Evolutionary conservation across 2,113 vertebrate species (phyloP).

Genomic region (Zosterops pallidus): DNA sequence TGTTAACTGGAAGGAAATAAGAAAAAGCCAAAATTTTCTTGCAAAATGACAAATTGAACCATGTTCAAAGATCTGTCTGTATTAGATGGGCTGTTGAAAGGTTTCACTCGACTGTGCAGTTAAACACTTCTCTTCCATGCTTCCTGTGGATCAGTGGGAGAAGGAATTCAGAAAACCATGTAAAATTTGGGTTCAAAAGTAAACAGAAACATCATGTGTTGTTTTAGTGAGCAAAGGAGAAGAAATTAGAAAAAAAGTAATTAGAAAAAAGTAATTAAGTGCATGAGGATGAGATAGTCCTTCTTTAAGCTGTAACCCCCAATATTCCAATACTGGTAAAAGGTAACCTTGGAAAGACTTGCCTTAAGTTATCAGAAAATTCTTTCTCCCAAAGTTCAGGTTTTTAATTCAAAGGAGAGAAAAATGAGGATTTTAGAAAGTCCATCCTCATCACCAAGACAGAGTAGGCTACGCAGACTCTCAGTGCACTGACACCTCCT

Average conservation of each 20-base stretch:
- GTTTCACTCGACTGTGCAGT: not conserved
- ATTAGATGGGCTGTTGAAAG: not conserved
- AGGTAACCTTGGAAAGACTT: not conserved
- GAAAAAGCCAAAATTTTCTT: not conserved
- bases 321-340: not conserved
- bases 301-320: not conserved
- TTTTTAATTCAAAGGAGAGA: not conserved
- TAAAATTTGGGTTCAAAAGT: not conserved
- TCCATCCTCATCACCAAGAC: not conserved
- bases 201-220: not conserved
- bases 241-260: not conserved
- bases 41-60: not conserved
- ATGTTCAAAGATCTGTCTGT: not conserved
- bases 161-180: not conserved
- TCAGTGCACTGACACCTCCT: not conserved
- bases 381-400: not conserved
- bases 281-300: too few species aligned
- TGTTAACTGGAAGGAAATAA: not conserved
- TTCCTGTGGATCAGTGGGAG: not conserved
- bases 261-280: not conserved
- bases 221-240: not conserved
- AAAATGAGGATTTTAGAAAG: not conserved
- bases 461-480: fast-evolving
- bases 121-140: not conserved
- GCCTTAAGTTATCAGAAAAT: not conserved